Percentiles rank a stretch among this genome's conserved stretches.
Conservation (phyloP, 2,888 invertebrate species). For the Sphaerophoria rueppellii region DNA sequence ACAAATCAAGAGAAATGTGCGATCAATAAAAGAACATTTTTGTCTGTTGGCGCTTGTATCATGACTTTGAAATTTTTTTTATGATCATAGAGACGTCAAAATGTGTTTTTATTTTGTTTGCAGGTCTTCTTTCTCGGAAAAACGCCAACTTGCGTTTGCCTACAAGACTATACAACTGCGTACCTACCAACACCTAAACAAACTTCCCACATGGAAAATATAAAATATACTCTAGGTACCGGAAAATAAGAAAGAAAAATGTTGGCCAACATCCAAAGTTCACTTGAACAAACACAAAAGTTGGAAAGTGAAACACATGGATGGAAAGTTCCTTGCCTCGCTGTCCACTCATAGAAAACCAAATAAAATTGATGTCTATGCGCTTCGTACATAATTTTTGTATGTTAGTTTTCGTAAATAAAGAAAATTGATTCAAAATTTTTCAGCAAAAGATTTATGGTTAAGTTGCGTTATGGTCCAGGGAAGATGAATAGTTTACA, state of each 20-base stretch:
- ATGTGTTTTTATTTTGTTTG: slow-evolving; percentile 11
- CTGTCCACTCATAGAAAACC: background rate
- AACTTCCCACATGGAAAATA: slow-evolving; percentile 5
- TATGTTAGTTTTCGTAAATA: slow-evolving; percentile 8
- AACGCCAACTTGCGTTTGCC: slow-evolving; percentile 17
- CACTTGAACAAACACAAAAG: slow-evolving; percentile 3
- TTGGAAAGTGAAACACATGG: slow-evolving; percentile 9
- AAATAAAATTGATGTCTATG: background rate
- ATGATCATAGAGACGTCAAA: slow-evolving; percentile 23
- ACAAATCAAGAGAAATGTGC: background rate
- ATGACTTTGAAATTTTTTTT: slow-evolving; percentile 57
- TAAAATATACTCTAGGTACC: slow-evolving; percentile 24
- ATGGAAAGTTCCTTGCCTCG: background rate
- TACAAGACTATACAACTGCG: background rate
- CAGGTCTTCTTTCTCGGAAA: background rate
- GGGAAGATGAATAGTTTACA: slow-evolving; percentile 25
- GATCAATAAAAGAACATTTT: background rate
- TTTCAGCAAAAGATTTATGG: background rate
- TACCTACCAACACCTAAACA: background rate
- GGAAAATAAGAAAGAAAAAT: slow-evolving; percentile 10
- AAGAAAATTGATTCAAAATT: slow-evolving; percentile 36
- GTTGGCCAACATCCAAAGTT: slow-evolving; percentile 55
- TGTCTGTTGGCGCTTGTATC: background rate
- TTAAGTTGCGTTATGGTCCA: slow-evolving; percentile 4
- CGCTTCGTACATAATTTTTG: background rate